Conservation (phyloP, 2,888 invertebrate species). For the Patella ulyssiponensis region DNA sequence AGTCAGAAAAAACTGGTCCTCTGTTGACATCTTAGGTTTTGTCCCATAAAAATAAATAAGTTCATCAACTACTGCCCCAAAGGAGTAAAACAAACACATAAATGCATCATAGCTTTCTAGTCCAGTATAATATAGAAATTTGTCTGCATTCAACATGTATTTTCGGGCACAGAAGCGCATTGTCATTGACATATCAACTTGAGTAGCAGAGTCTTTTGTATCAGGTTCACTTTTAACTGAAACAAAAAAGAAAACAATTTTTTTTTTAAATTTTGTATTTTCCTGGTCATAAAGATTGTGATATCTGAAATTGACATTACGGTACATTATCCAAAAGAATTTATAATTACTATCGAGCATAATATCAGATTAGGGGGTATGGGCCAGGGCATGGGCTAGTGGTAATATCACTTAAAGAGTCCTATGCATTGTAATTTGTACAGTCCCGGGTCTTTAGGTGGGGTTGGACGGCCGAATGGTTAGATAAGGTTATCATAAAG, state of each 20-base stretch:
- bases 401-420: too few species aligned
- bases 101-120: conserved; percentile 18
- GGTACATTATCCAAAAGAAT: too few species aligned
- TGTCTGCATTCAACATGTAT: background rate
- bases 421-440: too few species aligned
- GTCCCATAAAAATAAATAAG: conserved; percentile 24
- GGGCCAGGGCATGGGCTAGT: too few species aligned
- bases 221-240: background rate
- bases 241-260: background rate
- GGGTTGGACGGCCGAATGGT: too few species aligned
- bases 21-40: conserved; percentile 25
- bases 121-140: conserved; percentile 20
- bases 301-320: too few species aligned
- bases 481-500: too few species aligned
- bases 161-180: background rate
- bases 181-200: background rate
- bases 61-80: conserved; percentile 21
- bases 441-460: too few species aligned
- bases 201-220: background rate
- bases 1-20: conserved; percentile 35
- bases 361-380: too few species aligned
- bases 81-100: conserved; percentile 16
- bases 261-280: too few species aligned
- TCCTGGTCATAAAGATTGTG: too few species aligned
- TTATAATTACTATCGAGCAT: too few species aligned